Conservation (phyloP, 1,140 invertebrate genomes). For the Cotesia glomerata region DNA sequence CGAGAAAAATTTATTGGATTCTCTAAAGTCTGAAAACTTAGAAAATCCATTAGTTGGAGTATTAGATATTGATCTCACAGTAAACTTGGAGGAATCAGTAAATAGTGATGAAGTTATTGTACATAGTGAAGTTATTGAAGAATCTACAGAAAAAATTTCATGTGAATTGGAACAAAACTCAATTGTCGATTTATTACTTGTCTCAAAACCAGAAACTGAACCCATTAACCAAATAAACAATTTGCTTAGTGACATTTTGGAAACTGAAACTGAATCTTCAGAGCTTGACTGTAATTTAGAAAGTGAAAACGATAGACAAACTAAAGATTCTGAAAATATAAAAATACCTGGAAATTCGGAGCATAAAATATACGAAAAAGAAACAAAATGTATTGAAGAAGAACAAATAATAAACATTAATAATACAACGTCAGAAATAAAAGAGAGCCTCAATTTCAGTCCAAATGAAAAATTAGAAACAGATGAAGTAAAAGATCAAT, state of each 20-base stretch:
- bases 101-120: conserved; percentile 27
- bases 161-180: conserved; percentile 10
- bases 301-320: background rate
- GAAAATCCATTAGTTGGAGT: conserved; percentile 38
- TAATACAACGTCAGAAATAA: background rate
- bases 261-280: background rate
- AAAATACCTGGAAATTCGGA: conserved; percentile 2
- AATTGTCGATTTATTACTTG: background rate
- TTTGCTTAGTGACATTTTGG: background rate
- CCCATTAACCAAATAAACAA: background rate
- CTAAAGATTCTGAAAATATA: conserved; percentile 5
- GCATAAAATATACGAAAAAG: background rate
- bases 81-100: conserved; percentile 27
- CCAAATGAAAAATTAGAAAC: background rate
- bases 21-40: conserved; percentile 21
- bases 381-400: conserved; percentile 13
- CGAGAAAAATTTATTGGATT: conserved; percentile 30
- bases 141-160: conserved; percentile 15
- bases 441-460: background rate
- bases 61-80: conserved; percentile 38
- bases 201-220: background rate
- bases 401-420: conserved; percentile 21
- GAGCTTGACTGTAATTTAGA: background rate
- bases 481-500: conserved; percentile 14
- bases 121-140: conserved; percentile 19